Evolutionary conservation across 1,140 invertebrate species (phyloP).

Genomic region (Drosophila sp.): DNA sequence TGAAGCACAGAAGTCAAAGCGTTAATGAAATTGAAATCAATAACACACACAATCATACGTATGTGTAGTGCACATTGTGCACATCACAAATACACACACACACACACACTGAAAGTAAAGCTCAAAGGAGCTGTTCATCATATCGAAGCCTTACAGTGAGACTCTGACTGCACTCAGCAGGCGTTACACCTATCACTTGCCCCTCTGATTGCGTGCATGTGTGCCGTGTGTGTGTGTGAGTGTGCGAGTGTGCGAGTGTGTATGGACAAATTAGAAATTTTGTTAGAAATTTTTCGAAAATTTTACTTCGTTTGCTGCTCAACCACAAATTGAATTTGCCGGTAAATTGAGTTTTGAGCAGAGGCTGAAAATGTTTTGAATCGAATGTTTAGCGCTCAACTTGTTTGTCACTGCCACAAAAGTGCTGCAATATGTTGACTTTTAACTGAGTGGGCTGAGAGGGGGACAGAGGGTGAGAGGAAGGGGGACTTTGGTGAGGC

Average conservation of each 20-base stretch:
- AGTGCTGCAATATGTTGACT: slow-evolving; percentile 17
- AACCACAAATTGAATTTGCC: slow-evolving; percentile 43
- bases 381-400: slow-evolving; percentile 54
- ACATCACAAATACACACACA: slow-evolving; percentile 7
- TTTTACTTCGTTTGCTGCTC: slow-evolving; percentile 16
- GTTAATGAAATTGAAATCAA: slow-evolving; percentile 81
- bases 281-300: slow-evolving; percentile 6
- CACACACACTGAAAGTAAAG: slow-evolving; percentile 3
- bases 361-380: slow-evolving; percentile 45
- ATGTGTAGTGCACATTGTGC: background rate
- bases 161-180: slow-evolving; percentile 15
- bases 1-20: slow-evolving; percentile 44
- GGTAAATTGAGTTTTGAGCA: slow-evolving; percentile 68
- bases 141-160: slow-evolving; percentile 7
- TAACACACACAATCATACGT: slow-evolving; percentile 33
- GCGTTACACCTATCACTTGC: slow-evolving; percentile 9
- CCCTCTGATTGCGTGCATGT: background rate
- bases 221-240: too few species aligned
- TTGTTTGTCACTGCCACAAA: slow-evolving; percentile 46
- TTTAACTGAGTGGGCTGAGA: slow-evolving; percentile 1
- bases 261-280: slow-evolving; percentile 17
- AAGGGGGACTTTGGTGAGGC: background rate
- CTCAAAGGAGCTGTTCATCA: slow-evolving; percentile 6
- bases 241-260: background rate
- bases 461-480: background rate